A percentile compares a stretch with the other conserved stretches of the same genome.
phyloP scores from a whole-genome alignment of 2,888 invertebrate genomes.

The Pomacea canaliculata region DNA sequence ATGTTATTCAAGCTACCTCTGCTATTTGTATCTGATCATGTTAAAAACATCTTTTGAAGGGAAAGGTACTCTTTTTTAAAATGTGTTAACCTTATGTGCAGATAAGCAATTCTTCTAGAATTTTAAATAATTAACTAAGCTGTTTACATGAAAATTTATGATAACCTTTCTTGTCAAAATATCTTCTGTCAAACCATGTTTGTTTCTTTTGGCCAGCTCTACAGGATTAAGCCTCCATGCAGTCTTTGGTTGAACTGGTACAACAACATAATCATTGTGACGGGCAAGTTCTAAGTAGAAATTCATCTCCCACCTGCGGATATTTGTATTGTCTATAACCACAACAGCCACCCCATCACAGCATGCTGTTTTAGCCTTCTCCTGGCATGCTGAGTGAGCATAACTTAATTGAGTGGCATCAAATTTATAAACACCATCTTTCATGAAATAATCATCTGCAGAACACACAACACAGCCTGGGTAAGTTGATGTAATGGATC shows the following conservation, averaged over 20 bases:
- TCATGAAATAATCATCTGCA: slow-evolving; percentile 65
- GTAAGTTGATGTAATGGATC: slow-evolving; percentile 51
- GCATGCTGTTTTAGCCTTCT: slow-evolving; percentile 55
- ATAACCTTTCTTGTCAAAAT: slow-evolving; percentile 40
- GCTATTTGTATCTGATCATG: too few relatives aligned
- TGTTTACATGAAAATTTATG: not conserved
- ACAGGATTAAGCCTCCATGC: slow-evolving; percentile 62
- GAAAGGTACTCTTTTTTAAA: too few relatives aligned
- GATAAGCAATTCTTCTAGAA: too few relatives aligned
- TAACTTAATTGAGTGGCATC: slow-evolving; percentile 50
- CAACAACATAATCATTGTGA: slow-evolving; percentile 56
- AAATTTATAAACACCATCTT: slow-evolving; percentile 55
- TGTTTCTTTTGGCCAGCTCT: slow-evolving; percentile 54
- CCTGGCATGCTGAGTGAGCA: slow-evolving; percentile 64
- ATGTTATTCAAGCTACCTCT: too few relatives aligned
- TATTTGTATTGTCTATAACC: slow-evolving; percentile 69
- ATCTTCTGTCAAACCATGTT: slow-evolving; percentile 56
- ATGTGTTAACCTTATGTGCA: too few relatives aligned
- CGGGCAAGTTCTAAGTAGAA: slow-evolving; percentile 61
- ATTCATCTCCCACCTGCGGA: slow-evolving; percentile 65
- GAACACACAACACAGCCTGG: slow-evolving; percentile 60
- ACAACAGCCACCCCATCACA: slow-evolving; percentile 47
- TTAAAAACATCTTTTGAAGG: too few relatives aligned
- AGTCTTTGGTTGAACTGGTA: slow-evolving; percentile 66
- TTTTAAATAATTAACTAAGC: too few relatives aligned